phyloP scores from a whole-genome alignment of 2,113 vertebrate genomes.

The Progne subis region DNA sequence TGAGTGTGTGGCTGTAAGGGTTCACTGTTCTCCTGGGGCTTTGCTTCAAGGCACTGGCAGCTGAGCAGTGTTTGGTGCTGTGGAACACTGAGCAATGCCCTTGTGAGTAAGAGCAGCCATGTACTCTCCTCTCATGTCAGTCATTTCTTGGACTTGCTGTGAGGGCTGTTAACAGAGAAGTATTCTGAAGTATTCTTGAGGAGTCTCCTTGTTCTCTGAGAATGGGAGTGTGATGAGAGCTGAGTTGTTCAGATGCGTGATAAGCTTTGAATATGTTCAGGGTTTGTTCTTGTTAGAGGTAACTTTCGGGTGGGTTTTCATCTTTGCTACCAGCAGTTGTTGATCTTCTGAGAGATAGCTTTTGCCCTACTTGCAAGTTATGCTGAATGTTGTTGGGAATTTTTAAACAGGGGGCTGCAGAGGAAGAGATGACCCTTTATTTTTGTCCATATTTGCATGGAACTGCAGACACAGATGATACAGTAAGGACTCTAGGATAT shows the following conservation, averaged over 20 bases:
- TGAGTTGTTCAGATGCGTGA: fast-evolving
- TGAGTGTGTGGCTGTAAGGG: background rate
- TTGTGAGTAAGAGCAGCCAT: background rate
- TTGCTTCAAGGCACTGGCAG: background rate
- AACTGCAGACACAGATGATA: background rate
- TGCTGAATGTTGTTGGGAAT: background rate
- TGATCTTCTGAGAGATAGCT: background rate
- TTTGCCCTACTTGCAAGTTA: background rate
- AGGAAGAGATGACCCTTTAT: background rate
- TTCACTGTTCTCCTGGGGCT: background rate
- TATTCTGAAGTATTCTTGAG: background rate
- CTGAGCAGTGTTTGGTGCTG: background rate
- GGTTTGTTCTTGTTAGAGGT: background rate
- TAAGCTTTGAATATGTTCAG: background rate
- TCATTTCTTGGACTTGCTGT: background rate
- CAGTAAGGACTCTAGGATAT: background rate
- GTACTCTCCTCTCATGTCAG: background rate
- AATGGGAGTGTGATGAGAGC: background rate
- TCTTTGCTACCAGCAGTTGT: background rate
- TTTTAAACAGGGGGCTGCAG: background rate
- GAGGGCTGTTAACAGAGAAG: background rate
- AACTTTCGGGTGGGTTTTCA: background rate
- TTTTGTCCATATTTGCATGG: background rate
- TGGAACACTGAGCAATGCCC: background rate
- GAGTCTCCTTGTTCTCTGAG: background rate